phyloP scores from a whole-genome alignment of 2,113 vertebrate species.

The Lycaon pictus region DNA sequence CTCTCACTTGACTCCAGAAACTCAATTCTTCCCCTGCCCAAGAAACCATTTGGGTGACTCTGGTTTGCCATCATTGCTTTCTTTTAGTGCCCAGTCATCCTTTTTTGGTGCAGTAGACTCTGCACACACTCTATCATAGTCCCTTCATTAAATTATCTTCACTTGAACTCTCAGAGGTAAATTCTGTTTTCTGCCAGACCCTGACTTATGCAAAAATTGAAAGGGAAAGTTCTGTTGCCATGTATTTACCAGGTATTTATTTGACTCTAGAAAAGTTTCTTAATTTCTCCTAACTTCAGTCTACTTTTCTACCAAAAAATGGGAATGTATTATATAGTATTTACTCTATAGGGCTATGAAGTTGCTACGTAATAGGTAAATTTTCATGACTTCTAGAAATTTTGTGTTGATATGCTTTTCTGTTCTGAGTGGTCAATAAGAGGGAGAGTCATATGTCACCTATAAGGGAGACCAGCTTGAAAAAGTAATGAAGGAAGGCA shows the following conservation, averaged over 20 bases:
- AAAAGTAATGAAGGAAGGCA: neutral
- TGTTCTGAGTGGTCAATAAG: neutral
- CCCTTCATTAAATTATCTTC: neutral
- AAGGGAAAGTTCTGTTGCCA: neutral
- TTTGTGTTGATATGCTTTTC: neutral
- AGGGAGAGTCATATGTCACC: neutral
- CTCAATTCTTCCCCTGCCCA: neutral
- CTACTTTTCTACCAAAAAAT: neutral
- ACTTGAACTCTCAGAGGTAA: neutral
- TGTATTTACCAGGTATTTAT: neutral
- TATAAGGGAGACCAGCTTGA: neutral
- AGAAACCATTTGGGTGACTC: neutral
- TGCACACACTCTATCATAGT: neutral
- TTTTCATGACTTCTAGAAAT: neutral
- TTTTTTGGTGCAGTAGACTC: neutral
- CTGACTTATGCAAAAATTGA: neutral
- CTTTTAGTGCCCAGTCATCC: neutral
- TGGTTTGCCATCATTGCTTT: neutral
- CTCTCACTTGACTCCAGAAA: neutral
- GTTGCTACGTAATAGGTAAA: neutral
- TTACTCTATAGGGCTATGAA: neutral
- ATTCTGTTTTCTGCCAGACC: neutral
- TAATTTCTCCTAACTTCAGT: neutral
- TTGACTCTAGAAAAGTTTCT: neutral
- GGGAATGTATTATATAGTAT: neutral